phyloP scores from a whole-genome alignment of 2,888 invertebrate species.

The Scaptomyza reducta region DNA sequence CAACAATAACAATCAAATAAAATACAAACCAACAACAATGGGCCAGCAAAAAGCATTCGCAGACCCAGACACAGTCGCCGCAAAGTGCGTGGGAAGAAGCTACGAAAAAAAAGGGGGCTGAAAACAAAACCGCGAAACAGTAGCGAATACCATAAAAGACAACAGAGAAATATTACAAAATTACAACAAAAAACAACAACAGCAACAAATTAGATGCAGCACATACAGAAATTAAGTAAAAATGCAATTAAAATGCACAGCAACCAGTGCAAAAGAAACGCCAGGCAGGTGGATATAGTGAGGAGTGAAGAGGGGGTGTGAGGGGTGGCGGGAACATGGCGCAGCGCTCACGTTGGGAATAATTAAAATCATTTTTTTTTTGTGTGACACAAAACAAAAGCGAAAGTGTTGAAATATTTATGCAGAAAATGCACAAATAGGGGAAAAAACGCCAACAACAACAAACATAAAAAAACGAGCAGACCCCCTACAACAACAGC shows the following conservation, averaged over 20 bases:
- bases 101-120: conserved; percentile 13
- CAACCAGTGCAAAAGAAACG: conserved; percentile 43
- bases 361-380: conserved; percentile 69
- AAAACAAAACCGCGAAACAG: conserved; percentile 45
- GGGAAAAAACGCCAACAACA: conserved; percentile 15
- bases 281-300: not conserved
- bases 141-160: conserved; percentile 32
- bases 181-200: conserved; percentile 30
- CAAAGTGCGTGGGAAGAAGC: conserved; percentile 72
- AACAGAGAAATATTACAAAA: conserved; percentile 67
- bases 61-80: not conserved
- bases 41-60: conserved; percentile 14
- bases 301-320: not conserved
- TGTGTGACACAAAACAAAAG: conserved; percentile 75
- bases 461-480: conserved; percentile 8
- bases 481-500: conserved; percentile 15
- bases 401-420: conserved; percentile 81
- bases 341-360: conserved; percentile 58
- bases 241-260: conserved; percentile 77
- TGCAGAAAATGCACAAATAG: conserved; percentile 76
- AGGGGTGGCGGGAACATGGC: not conserved
- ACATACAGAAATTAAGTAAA: conserved; percentile 73
- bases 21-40: conserved; percentile 18
- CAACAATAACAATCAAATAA: conserved; percentile 20
- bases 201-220: conserved; percentile 76